These are phyloP conservation scores for Pollenia griseotomentosa DNA, from an alignment of 2,888 invertebrate species.

Conservation along the genomic window DNA sequence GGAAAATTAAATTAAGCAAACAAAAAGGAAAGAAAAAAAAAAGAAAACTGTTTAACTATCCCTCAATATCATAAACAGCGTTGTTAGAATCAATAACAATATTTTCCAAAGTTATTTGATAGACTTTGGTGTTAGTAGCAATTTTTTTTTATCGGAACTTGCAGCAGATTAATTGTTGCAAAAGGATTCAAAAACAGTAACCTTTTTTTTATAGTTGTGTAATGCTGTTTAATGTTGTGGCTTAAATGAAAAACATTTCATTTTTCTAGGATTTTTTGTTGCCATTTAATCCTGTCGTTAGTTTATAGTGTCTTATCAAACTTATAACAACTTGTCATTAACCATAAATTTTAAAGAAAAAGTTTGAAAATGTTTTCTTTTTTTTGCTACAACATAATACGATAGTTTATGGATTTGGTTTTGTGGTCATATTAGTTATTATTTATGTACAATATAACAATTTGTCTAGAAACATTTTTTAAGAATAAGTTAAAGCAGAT, in stretches of 20 bases:
- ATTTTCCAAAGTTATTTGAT: slow-evolving; percentile 18
- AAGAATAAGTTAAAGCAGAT: too few relatives aligned
- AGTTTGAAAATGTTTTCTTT: not conserved
- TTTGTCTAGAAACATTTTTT: too few relatives aligned
- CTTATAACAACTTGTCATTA: slow-evolving; percentile 33
- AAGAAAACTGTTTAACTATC: not conserved
- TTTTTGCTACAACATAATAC: not conserved
- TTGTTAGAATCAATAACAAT: slow-evolving; percentile 39
- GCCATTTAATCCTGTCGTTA: not conserved
- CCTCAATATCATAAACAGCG: slow-evolving; percentile 39
- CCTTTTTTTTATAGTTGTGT: slow-evolving; percentile 43
- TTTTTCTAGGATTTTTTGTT: not conserved
- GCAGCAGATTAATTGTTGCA: slow-evolving; percentile 47
- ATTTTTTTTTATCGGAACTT: slow-evolving; percentile 34
- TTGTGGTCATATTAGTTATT: not conserved
- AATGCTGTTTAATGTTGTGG: slow-evolving; percentile 37
- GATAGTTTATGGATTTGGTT: slow-evolving; percentile 21
- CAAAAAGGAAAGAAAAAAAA: not conserved
- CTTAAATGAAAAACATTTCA: not conserved
- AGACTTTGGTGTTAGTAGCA: slow-evolving; percentile 12
- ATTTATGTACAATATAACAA: too few relatives aligned
- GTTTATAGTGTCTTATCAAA: slow-evolving; percentile 21
- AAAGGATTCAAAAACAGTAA: slow-evolving; percentile 31
- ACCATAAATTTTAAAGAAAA: slow-evolving; percentile 32
- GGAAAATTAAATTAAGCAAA: slow-evolving; percentile 75